These are phyloP conservation scores for Phrynocephalus vlangalii DNA, from an alignment of 2,797 vertebrate species.

Conservation along the genomic window DNA sequence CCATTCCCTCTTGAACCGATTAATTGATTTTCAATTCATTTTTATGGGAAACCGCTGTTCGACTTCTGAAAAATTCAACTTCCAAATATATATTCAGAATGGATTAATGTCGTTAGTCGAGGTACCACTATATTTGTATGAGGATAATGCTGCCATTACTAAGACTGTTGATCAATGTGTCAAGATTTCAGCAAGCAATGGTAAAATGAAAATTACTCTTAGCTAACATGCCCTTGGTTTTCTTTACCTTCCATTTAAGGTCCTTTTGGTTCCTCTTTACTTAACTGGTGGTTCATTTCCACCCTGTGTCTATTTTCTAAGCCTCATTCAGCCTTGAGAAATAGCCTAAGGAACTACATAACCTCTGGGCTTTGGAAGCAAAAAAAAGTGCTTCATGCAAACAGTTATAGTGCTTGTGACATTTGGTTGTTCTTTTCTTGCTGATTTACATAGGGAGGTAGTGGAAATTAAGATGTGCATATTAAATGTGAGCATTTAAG, in stretches of 20 bases:
- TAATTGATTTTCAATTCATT: too few species aligned
- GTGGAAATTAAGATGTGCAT: neutral
- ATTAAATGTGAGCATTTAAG: neutral
- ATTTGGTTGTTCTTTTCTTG: neutral
- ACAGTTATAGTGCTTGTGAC: neutral
- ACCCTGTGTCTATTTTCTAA: neutral
- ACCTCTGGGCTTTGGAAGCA: neutral
- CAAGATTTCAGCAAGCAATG: neutral
- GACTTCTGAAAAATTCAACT: too few species aligned
- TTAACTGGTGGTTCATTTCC: neutral
- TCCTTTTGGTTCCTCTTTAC: neutral
- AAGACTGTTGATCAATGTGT: neutral
- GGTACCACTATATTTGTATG: too few species aligned
- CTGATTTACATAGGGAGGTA: neutral
- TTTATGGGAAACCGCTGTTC: too few species aligned
- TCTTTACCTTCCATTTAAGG: neutral
- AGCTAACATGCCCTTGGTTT: neutral
- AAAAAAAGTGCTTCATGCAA: neutral
- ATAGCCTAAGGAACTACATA: neutral
- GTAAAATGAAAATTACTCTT: neutral
- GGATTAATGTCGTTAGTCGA: too few species aligned
- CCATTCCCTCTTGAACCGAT: too few species aligned
- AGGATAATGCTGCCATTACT: neutral
- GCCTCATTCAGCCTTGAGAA: neutral
- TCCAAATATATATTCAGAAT: too few species aligned